Conservation (phyloP, 2,888 invertebrate species). For the Euspilapteryx auroguttella region DNA sequence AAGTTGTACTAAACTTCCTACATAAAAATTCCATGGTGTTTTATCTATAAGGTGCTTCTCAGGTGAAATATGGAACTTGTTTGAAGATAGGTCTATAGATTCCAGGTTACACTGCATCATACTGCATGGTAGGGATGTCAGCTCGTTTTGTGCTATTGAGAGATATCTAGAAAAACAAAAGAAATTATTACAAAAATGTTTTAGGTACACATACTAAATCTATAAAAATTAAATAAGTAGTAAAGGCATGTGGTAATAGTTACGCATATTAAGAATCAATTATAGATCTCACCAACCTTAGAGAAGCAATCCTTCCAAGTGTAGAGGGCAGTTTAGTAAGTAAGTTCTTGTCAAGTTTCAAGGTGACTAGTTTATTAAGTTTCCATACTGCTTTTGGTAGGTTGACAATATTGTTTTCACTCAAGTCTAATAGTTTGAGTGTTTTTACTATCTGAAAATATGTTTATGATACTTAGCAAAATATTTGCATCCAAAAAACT, state of each 20-base stretch:
- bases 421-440: slow-evolving; percentile 66
- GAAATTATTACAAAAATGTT: too few species aligned
- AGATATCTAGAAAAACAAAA: slow-evolving; percentile 38
- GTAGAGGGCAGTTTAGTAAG: slow-evolving; percentile 64
- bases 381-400: slow-evolving; percentile 68
- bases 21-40: slow-evolving; percentile 30
- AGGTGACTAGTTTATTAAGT: slow-evolving; percentile 60
- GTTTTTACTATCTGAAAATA: slow-evolving; percentile 41
- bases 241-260: too few species aligned
- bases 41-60: slow-evolving; percentile 8
- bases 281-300: slow-evolving; percentile 45
- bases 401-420: slow-evolving; percentile 53
- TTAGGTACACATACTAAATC: too few species aligned
- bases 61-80: slow-evolving; percentile 36
- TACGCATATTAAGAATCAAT: too few species aligned
- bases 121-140: slow-evolving; percentile 63
- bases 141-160: slow-evolving; percentile 54
- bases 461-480: too few species aligned
- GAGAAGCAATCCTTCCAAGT: slow-evolving; percentile 59
- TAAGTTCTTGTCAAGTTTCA: slow-evolving; percentile 67
- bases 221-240: too few species aligned
- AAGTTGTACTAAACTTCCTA: slow-evolving; percentile 55
- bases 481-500: too few species aligned
- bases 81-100: slow-evolving; percentile 60
- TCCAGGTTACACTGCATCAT: slow-evolving; percentile 54